phyloP scores from a whole-genome alignment of 2,888 invertebrate species.

The Epinotia nisella region DNA sequence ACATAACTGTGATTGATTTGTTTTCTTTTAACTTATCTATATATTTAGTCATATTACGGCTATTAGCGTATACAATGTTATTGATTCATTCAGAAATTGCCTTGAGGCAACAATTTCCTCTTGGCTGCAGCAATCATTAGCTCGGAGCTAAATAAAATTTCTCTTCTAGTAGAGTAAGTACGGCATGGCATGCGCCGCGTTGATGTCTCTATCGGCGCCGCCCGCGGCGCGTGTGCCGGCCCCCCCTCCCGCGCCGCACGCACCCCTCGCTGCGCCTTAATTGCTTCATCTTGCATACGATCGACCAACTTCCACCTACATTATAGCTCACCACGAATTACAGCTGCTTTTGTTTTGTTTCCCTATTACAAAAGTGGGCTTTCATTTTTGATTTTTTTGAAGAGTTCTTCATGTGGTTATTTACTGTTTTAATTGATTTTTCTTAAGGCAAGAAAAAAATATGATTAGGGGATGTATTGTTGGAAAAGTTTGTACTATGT shows the following conservation, averaged over 20 bases:
- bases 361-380: conserved; percentile 44
- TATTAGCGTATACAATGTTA: background rate
- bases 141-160: conserved; percentile 40
- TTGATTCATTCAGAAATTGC: background rate
- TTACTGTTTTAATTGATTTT: conserved; percentile 10
- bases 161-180: conserved; percentile 54
- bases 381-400: conserved; percentile 12
- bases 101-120: conserved; percentile 22
- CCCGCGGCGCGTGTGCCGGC: conserved; percentile 71
- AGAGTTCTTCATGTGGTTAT: conserved; percentile 5
- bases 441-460: background rate
- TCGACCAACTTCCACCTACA: conserved; percentile 69
- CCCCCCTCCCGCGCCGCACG: conserved; percentile 57
- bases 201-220: conserved; percentile 83
- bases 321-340: conserved; percentile 65
- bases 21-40: background rate
- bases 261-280: conserved; percentile 76
- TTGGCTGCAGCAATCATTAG: conserved; percentile 45
- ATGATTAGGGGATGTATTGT: background rate
- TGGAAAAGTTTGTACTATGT: conserved; percentile 17
- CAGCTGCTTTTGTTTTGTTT: conserved; percentile 64
- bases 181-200: conserved; percentile 60
- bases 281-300: conserved; percentile 82
- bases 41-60: background rate
- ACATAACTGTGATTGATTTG: background rate